Conservation (phyloP, 2,113 vertebrate genomes). For the Tapirus terrestris region DNA sequence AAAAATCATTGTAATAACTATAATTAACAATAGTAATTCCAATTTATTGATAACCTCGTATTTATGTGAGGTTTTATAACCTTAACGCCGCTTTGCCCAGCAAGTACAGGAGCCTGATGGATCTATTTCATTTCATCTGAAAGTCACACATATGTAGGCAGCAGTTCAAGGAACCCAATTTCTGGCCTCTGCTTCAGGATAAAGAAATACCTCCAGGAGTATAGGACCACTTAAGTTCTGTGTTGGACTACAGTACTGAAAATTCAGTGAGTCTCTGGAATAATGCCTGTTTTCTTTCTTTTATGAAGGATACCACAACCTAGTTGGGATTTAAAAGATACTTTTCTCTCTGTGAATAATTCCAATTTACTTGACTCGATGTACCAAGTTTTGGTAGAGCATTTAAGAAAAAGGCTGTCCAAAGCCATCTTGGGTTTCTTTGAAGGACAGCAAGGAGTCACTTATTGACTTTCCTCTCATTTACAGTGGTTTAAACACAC, state of each 20-base stretch:
- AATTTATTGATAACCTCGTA: neutral
- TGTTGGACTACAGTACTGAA: neutral
- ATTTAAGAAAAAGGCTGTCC: conserved; percentile 29
- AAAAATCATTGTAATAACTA: neutral
- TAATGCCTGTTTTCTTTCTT: neutral
- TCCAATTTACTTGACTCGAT: conserved; percentile 59
- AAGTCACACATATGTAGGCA: neutral
- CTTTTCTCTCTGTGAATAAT: neutral
- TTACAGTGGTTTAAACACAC: conserved; percentile 59
- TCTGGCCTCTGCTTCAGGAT: neutral
- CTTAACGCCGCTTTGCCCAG: too few relatives aligned
- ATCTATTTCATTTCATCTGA: neutral
- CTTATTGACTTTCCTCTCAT: conserved; percentile 43
- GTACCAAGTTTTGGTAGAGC: conserved; percentile 56
- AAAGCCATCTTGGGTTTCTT: conserved; percentile 74
- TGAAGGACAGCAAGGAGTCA: conserved; percentile 69
- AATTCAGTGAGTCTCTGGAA: neutral
- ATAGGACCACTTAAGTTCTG: neutral
- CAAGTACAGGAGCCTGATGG: accelerated
- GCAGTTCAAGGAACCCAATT: neutral
- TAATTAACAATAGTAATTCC: neutral
- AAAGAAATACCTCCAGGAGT: neutral
- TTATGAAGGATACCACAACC: neutral
- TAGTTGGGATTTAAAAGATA: neutral
- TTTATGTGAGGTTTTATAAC: neutral